Conservation (phyloP, 2,113 vertebrate genomes). For the Psophia crepitans region DNA sequence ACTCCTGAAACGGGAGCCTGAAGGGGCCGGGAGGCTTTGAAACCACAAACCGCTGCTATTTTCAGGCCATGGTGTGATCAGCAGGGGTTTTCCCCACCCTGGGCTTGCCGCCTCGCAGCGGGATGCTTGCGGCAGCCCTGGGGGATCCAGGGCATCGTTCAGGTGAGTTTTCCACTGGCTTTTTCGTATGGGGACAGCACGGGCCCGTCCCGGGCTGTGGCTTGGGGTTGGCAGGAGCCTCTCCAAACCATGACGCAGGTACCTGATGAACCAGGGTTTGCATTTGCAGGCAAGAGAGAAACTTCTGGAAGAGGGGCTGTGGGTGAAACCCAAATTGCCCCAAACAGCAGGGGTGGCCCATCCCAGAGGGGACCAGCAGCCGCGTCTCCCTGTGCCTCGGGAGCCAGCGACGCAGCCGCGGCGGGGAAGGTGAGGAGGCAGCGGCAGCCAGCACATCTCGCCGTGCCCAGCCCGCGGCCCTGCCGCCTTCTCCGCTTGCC, state of each 20-base stretch:
- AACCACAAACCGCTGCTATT: neutral
- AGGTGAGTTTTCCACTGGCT: neutral
- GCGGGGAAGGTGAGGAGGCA: neutral
- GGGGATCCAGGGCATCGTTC: accelerated
- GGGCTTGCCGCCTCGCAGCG: accelerated
- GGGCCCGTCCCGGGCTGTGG: neutral
- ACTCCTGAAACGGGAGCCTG: neutral
- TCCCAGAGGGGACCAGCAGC: accelerated
- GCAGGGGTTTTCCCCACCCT: neutral
- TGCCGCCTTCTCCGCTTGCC: neutral
- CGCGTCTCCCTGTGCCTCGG: accelerated
- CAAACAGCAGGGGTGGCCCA: neutral
- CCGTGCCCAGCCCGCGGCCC: neutral
- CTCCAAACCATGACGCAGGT: accelerated
- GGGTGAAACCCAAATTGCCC: neutral
- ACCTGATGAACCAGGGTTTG: accelerated
- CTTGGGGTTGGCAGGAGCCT: neutral
- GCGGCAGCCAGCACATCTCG: accelerated
- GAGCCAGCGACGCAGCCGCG: accelerated
- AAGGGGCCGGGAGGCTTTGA: neutral
- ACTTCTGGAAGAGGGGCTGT: neutral
- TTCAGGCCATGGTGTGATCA: neutral
- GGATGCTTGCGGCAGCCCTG: accelerated
- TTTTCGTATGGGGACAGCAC: neutral
- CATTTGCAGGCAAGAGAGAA: neutral